Evolutionary conservation across 2,888 invertebrate species (phyloP), one percentile per base, ranked within the genome.

Genomic region (Epistrophe eligans): DNA sequence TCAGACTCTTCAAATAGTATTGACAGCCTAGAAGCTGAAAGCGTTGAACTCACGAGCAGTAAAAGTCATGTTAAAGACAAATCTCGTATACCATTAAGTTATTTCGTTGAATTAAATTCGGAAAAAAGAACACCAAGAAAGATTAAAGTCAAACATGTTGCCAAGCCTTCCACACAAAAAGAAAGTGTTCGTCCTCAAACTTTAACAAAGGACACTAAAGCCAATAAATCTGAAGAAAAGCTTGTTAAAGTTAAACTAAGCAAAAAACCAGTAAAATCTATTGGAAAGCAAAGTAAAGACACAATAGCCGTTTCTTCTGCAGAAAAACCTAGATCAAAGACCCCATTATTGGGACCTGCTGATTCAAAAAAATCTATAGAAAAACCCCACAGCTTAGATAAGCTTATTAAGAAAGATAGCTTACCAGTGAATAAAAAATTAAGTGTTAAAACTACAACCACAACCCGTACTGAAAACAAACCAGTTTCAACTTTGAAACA

Each of bases 41-140:
- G 50, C 40, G 17, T 13, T 52, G 58, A 71, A 24, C 13, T 40
- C 2, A 9, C 1, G 11, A 35, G 40, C 11, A 1, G n/a, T 8
- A 40, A 50, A 11, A 15, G 6, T 19, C 4, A 43, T 15, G 15
- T 38, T 11, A 40, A 58, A 10, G 28, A 45, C 28, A 70, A 57
- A 48, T 35, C 7, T 8, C 38, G 11, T 13, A 35, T 50, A 64
- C 19, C 89, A 4, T 24, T 89, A 48, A 88, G 89, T 55, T 89
- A 88, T 82, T 89, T 89, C 52, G 89, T 89, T 67, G 89, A 89
- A 43, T 50, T 89, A 15, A 66, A 81, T 32, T 17, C 66, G 0
- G 19, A 8, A 9, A 40, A 35, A 35, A 19, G 1, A 10, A 43
- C 7, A 1, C 7, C 3, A 43, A 58, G 7, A 10, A 17, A 13